These are phyloP conservation scores for Oligia latruncula DNA, from an alignment of 2,888 invertebrate genomes.

Conservation along the genomic window DNA sequence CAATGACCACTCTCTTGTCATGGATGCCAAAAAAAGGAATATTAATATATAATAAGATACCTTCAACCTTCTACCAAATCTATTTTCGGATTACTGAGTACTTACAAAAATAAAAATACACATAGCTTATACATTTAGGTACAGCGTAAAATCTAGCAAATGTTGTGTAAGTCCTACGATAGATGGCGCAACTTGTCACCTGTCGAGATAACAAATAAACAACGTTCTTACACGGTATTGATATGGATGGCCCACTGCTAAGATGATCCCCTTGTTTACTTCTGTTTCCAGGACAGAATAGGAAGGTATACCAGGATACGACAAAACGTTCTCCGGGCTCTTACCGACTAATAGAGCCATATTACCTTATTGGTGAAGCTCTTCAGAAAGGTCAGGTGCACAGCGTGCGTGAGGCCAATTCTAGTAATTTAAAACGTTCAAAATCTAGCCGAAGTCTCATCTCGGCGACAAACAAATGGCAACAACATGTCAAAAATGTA, in stretches of 20 bases:
- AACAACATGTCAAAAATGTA: too few relatives aligned
- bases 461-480: too few relatives aligned
- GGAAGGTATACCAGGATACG: too few relatives aligned
- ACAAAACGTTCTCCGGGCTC: neutral
- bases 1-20: too few relatives aligned
- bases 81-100: neutral
- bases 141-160: conserved; percentile 18
- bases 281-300: neutral
- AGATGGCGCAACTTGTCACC: conserved; percentile 47
- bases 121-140: neutral
- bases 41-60: neutral
- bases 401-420: too few relatives aligned
- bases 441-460: too few relatives aligned
- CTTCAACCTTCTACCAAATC: neutral
- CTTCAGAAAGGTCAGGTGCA: neutral
- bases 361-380: neutral
- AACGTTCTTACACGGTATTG: neutral
- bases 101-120: neutral
- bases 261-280: neutral
- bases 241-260: neutral
- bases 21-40: neutral
- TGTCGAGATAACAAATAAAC: conserved; percentile 24
- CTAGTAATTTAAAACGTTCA: too few relatives aligned
- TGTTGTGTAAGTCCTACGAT: conserved; percentile 16
- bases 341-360: too few relatives aligned